Conservation (phyloP, 2,797 vertebrate species). For the Enteromius fasciolatus region DNA sequence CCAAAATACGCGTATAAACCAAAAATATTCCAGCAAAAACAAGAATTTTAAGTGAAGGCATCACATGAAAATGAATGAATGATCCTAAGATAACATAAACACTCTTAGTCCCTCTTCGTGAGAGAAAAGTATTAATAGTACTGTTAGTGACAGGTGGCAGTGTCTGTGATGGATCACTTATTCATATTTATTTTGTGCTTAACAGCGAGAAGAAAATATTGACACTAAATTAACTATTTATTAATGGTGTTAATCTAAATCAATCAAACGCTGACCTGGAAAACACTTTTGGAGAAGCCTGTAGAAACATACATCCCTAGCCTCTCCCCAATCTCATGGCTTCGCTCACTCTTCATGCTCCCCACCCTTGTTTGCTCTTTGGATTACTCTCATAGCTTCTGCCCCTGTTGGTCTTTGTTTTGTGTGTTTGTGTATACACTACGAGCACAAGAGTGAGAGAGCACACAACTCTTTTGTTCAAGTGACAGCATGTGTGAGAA, state of each 20-base stretch:
- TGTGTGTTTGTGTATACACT: constrained; percentile 55
- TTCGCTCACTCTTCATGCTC: constrained; percentile 57
- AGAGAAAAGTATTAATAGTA: constrained; percentile 33
- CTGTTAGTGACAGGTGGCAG: neutral
- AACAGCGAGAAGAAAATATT: constrained; percentile 15
- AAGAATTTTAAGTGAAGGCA: constrained; percentile 10
- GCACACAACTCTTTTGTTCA: constrained; percentile 65
- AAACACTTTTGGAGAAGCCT: constrained; percentile 10
- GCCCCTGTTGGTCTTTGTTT: constrained; percentile 62
- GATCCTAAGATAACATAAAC: neutral
- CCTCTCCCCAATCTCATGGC: constrained; percentile 45
- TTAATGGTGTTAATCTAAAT: constrained; percentile 38
- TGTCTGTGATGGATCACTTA: constrained; percentile 8
- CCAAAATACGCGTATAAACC: neutral
- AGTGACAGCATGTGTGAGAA: constrained; percentile 62
- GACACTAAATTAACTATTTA: constrained; percentile 27
- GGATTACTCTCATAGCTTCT: constrained; percentile 66
- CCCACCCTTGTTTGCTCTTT: constrained; percentile 77
- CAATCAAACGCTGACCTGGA: constrained; percentile 6
- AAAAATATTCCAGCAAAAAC: constrained; percentile 4
- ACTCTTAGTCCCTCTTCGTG: constrained; percentile 15
- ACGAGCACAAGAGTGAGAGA: constrained; percentile 49
- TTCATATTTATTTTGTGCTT: constrained; percentile 29
- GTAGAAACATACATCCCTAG: constrained; percentile 24
- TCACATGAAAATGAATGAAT: constrained; percentile 19